These are phyloP conservation scores for Patiria pectinifera DNA, from an alignment of 53 echinoderm and acorn worm genomes.

Conservation along the genomic window DNA sequence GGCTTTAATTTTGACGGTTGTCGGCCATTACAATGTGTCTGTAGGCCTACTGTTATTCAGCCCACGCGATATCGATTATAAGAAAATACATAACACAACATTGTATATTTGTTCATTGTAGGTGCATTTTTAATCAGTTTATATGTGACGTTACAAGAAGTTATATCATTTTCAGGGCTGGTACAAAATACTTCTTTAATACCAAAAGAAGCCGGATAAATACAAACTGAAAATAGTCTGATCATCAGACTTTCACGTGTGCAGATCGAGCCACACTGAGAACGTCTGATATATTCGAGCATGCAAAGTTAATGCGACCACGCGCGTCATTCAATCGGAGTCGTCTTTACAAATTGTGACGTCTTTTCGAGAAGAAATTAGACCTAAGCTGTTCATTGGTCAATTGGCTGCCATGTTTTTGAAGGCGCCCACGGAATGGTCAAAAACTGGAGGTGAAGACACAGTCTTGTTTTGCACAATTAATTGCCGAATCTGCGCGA, in stretches of 20 bases:
- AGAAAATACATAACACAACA: not conserved
- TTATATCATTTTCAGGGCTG: not conserved
- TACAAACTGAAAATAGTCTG: no score
- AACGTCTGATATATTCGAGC: no score
- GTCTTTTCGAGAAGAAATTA: no score
- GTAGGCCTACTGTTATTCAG: not conserved
- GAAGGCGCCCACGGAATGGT: no score
- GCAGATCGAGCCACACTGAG: no score
- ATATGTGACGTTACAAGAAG: not conserved
- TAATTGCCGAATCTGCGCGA: not conserved
- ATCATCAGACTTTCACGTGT: no score
- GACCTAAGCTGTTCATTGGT: no score
- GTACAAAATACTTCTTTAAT: not conserved
- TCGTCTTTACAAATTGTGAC: no score
- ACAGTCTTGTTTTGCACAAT: not conserved
- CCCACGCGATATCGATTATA: not conserved
- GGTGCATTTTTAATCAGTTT: not conserved
- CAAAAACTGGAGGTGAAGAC: not conserved
- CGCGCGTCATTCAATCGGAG: no score
- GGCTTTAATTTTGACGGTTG: not conserved
- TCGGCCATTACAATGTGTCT: not conserved
- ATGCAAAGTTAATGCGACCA: no score
- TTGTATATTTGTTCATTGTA: not conserved
- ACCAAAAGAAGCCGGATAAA: not conserved
- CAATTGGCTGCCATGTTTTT: no score